phyloP scores from a whole-genome alignment of 2,113 vertebrate genomes.

The Uropsilus gracilis region DNA sequence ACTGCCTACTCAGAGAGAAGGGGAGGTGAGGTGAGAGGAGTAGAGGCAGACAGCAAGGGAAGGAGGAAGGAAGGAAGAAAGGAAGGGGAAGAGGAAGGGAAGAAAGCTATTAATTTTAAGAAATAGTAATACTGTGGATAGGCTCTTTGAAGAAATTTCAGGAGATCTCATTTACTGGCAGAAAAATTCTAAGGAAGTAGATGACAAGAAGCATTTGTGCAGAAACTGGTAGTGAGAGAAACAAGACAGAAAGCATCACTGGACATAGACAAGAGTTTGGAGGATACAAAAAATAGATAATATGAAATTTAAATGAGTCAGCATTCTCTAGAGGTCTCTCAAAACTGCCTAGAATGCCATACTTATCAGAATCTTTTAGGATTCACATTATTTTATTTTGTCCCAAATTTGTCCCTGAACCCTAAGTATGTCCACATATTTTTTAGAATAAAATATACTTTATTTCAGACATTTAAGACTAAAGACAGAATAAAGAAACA shows the following conservation, averaged over 20 bases:
- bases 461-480: background rate
- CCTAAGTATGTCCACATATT: background rate
- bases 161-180: background rate
- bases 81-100: fast-evolving
- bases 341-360: background rate
- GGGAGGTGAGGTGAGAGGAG: no score
- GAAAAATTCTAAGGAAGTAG: background rate
- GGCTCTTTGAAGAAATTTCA: background rate
- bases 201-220: background rate
- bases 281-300: background rate
- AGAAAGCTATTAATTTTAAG: background rate
- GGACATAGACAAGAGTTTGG: background rate
- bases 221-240: background rate
- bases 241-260: background rate
- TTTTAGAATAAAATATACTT: background rate
- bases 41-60: no score
- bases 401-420: constrained; percentile 1
- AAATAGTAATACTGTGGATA: background rate
- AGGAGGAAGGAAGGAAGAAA: background rate
- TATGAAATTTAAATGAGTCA: background rate
- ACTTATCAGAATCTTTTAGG: background rate
- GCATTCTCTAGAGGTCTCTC: background rate
- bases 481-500: background rate
- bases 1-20: background rate
- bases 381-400: background rate